Conservation (phyloP, 37 sponge, comb jelly and placozoan genomes). For the Amphimedon queenslandica region DNA sequence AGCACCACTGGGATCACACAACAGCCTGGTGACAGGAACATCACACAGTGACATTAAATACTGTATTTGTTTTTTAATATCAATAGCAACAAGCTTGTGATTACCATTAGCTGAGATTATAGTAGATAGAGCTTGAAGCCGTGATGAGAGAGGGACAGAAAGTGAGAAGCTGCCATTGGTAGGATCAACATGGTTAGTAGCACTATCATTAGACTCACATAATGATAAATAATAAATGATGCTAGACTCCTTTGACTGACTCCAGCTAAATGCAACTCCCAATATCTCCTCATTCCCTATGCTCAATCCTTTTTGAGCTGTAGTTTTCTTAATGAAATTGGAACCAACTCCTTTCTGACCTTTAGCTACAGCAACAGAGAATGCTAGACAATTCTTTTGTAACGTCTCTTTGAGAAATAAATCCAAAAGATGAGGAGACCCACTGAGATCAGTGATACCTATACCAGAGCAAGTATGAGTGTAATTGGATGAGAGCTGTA, state of each 20-base stretch:
- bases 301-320: too few relatives aligned
- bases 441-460: too few relatives aligned
- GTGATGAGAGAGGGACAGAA: conserved; percentile 1
- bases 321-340: too few relatives aligned
- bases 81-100: conserved; percentile 50
- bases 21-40: background rate
- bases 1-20: conserved; percentile 74
- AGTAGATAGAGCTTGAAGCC: conserved; percentile 9
- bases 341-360: too few relatives aligned
- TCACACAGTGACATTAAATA: conserved; percentile 52
- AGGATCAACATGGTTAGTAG: background rate
- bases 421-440: too few relatives aligned
- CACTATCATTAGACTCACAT: background rate
- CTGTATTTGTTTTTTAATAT: conserved; percentile 75
- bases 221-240: conserved; percentile 79
- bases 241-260: background rate
- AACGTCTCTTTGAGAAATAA: too few relatives aligned
- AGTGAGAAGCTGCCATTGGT: background rate
- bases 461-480: too few relatives aligned
- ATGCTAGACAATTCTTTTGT: too few relatives aligned
- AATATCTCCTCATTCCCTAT: conserved; percentile 45
- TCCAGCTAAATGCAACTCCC: conserved; percentile 84
- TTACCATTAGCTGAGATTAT: conserved; percentile 8
- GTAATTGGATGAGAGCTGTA: too few relatives aligned
- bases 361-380: conserved; percentile 48